Evolutionary conservation across 2,797 vertebrate genomes (phyloP).

Genomic region (Echeneis naucrates): DNA sequence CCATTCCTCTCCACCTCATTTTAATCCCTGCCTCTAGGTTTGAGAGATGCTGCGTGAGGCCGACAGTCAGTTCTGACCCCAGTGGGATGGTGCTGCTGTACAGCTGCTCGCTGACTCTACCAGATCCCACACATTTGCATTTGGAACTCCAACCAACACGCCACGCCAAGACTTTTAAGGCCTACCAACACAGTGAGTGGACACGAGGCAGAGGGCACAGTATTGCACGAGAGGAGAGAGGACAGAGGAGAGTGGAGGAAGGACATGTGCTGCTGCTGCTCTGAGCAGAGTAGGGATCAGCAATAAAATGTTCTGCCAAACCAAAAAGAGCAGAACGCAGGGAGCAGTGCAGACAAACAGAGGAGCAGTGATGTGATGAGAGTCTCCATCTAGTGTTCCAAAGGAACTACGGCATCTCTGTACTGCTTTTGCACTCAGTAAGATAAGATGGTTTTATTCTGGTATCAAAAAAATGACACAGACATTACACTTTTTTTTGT

Average conservation of each 20-base stretch:
- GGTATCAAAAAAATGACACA: too few species aligned
- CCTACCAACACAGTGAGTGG: slow-evolving; percentile 70
- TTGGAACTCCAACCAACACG: slow-evolving; percentile 60
- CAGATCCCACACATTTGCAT: slow-evolving; percentile 47
- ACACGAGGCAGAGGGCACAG: neutral
- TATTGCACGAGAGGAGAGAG: too few species aligned
- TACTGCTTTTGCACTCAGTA: neutral
- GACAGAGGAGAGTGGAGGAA: neutral
- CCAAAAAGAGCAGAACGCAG: slow-evolving; percentile 20
- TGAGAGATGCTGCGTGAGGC: slow-evolving; percentile 54
- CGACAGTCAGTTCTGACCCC: slow-evolving; percentile 4
- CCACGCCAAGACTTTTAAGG: slow-evolving; percentile 58
- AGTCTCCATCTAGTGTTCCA: slow-evolving; percentile 60
- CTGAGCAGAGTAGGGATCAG: neutral
- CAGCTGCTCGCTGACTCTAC: slow-evolving; percentile 68
- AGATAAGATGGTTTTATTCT: neutral
- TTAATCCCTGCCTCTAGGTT: slow-evolving; percentile 37
- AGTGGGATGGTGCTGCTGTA: slow-evolving; percentile 43
- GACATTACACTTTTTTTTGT: neutral
- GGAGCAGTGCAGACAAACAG: neutral
- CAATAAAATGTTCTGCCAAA: neutral
- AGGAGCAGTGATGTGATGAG: neutral
- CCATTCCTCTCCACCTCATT: neutral
- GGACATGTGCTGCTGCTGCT: neutral
- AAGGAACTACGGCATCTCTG: slow-evolving; percentile 32